Evolutionary conservation across 2,888 invertebrate species (phyloP).

Genomic region (Creontiades dilutus): DNA sequence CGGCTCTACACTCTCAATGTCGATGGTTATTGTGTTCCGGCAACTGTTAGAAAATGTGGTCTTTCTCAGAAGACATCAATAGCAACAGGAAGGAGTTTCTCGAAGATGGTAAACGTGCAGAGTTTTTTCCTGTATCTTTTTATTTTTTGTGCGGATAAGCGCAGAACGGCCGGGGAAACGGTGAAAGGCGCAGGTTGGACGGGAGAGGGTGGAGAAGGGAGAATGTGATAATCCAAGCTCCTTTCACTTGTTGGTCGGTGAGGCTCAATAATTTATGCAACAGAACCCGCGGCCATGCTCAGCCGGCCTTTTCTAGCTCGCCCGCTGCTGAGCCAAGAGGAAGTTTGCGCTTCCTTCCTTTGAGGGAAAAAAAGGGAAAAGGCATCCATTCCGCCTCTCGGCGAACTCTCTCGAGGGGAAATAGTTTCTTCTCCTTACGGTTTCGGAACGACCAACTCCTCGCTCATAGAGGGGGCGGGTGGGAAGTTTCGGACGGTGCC

Average conservation of each 20-base stretch:
- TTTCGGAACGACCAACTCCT: not conserved
- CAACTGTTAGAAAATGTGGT: not conserved
- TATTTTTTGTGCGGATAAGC: not conserved
- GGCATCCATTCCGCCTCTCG: not conserved
- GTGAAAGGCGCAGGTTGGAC: not conserved
- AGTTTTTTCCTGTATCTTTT: too few relatives aligned
- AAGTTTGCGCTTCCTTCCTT: conserved; percentile 46
- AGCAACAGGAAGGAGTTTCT: not conserved
- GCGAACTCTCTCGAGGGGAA: not conserved
- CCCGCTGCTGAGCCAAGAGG: conserved; percentile 29
- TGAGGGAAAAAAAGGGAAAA: not conserved
- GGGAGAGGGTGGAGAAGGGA: not conserved
- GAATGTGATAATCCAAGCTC: conserved; percentile 44
- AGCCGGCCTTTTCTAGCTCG: conserved; percentile 19
- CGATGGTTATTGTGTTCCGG: too few relatives aligned
- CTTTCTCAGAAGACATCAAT: not conserved
- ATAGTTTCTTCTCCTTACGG: conserved; percentile 5
- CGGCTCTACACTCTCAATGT: too few relatives aligned
- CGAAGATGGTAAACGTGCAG: not conserved
- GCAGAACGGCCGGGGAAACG: not conserved
- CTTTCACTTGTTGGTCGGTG: conserved; percentile 50
- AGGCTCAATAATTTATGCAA: conserved; percentile 46
- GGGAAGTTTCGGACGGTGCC: not conserved
- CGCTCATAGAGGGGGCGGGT: not conserved
- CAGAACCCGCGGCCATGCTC: not conserved